Evolutionary conservation across 2,888 invertebrate genomes (phyloP).

Genomic region (Plebejus argus): DNA sequence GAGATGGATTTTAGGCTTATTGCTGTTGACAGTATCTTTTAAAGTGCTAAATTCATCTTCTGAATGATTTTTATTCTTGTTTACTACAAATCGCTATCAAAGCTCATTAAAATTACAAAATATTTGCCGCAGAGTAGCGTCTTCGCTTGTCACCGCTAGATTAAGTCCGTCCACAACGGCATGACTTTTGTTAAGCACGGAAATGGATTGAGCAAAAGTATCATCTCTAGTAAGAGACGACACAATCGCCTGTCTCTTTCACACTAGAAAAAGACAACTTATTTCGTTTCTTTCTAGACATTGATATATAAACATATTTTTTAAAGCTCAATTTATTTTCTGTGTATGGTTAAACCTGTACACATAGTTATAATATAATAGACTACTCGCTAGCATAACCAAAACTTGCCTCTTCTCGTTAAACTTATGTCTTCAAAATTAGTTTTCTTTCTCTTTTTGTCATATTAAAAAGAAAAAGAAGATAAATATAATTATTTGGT

Average conservation of each 20-base stretch:
- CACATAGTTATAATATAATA: not conserved
- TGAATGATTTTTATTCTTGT: not conserved
- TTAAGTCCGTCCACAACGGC: conserved; percentile 68
- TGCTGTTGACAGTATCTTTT: not conserved
- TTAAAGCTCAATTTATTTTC: not conserved
- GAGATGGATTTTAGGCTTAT: not conserved
- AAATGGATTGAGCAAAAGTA: not conserved
- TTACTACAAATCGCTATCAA: not conserved
- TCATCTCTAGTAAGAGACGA: not conserved
- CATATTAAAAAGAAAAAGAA: not conserved
- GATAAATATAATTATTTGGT: not conserved
- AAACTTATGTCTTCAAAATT: not conserved
- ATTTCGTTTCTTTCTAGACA: not conserved
- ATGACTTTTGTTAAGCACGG: conserved; percentile 52
- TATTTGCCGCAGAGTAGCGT: conserved; percentile 16
- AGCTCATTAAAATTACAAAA: conserved; percentile 23
- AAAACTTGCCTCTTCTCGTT: conserved; percentile 12
- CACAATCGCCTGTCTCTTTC: not conserved
- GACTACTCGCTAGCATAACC: conserved; percentile 12
- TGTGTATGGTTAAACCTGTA: not conserved
- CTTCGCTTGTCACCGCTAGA: conserved; percentile 50
- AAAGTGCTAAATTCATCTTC: not conserved
- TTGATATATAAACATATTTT: not conserved
- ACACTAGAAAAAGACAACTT: not conserved
- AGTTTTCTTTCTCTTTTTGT: not conserved